Evolutionary conservation across 2,797 vertebrate species (phyloP), one percentile per base, ranked within the genome.

Genomic region (Menidia menidia): DNA sequence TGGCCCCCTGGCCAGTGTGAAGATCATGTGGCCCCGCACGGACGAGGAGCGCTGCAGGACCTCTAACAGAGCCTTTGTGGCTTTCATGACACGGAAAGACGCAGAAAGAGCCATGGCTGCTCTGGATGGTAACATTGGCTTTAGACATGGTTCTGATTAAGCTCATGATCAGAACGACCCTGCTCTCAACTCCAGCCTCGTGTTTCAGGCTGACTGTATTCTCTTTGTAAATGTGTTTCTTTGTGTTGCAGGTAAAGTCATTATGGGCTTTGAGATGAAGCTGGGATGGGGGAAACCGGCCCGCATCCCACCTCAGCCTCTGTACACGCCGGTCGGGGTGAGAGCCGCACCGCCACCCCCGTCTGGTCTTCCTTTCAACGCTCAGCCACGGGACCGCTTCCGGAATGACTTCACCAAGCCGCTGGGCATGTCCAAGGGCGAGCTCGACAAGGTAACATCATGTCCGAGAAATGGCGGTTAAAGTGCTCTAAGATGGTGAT

Each of bases 251-350:
- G 95, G 95, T 71, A 95, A 95, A 93, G 90, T 90, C 6, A 85
- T 95, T 31, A 95, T 95, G 95, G 95, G 95, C 13, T 95, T 95
- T 83, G 95, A 95, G 82, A 95, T 95, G 94, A 95, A 95, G 87
- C 83, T 95, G 66, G 95, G 95, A 48, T 95, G 95, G 95, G 95
- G 95, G 14, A 95, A 95, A 85, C 94, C 95, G 3, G 94, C 95
- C 55, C 93, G 94, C 16, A 95, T 95, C 61, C 95, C 95, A 0
- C 94, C 94, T 30, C 94, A 95, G 87, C 95, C 95, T 12, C 92
- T 95, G 41, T 95, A 95, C 88, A 94, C 94, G 2, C 93, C 95
- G 0, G 90, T 93, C 8, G 94, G 94, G 68, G 89, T 95, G 60
- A 91, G 91, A 79, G 90, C 90, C 43, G 89, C 93, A 0, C 94